Conservation (phyloP, 2,888 invertebrate species). For the Trichogramma evanescens region DNA sequence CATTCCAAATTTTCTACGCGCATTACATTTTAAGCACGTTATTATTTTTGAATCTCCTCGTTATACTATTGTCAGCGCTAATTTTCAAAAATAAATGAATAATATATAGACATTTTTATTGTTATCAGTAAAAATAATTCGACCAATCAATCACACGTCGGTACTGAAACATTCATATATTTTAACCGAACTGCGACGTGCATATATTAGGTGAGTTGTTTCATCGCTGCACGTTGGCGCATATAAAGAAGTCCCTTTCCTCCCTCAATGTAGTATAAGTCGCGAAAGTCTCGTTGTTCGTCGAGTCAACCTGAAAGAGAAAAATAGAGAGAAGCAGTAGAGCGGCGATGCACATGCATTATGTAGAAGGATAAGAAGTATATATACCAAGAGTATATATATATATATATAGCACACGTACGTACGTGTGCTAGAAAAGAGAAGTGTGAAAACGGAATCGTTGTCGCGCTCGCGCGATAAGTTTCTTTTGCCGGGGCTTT, state of each 20-base stretch:
- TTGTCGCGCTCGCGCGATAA: background rate
- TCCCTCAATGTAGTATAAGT: background rate
- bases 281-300: background rate
- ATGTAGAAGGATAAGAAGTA: slow-evolving; percentile 6
- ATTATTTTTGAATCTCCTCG: too few species aligned
- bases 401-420: background rate
- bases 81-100: too few species aligned
- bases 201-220: too few species aligned
- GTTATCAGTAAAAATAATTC: too few species aligned
- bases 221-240: too few species aligned
- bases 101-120: too few species aligned
- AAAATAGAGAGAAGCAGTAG: background rate
- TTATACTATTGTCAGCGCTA: too few species aligned
- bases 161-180: too few species aligned
- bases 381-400: background rate
- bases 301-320: background rate
- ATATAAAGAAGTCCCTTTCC: background rate
- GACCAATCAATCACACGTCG: too few species aligned
- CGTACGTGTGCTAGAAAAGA: background rate
- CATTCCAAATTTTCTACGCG: too few species aligned
- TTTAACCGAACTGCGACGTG: too few species aligned
- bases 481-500: slow-evolving; percentile 3
- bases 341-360: slow-evolving; percentile 6
- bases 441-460: background rate
- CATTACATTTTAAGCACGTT: too few species aligned